A percentile compares a stretch with the other conserved stretches of the same genome.
phyloP scores from a whole-genome alignment of 2,888 invertebrate genomes.

The Gymnosoma rotundatum region DNA sequence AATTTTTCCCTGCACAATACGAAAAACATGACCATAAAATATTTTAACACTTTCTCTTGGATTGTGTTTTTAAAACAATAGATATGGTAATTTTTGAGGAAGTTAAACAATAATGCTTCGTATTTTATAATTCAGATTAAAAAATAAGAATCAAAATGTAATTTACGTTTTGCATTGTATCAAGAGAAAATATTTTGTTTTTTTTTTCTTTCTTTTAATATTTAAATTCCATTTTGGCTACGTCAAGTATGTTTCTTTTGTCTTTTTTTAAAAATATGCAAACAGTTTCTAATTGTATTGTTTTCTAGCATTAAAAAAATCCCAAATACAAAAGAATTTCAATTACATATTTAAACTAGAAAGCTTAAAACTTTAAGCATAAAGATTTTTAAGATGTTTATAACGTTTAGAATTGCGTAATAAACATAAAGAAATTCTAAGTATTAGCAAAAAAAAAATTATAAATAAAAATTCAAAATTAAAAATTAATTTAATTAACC shows the following conservation, averaged over 20 bases:
- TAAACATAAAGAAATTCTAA: too few relatives aligned
- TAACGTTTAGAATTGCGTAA: too few relatives aligned
- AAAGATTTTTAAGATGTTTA: too few relatives aligned
- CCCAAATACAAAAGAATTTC: too few relatives aligned
- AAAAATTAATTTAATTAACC: too few relatives aligned
- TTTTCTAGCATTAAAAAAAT: too few relatives aligned
- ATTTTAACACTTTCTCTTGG: slow-evolving; percentile 45
- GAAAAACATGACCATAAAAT: slow-evolving; percentile 2
- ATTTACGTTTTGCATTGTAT: too few relatives aligned
- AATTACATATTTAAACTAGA: too few relatives aligned
- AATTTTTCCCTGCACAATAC: not conserved
- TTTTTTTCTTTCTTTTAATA: not conserved
- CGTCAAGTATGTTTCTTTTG: not conserved
- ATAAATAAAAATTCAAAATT: too few relatives aligned
- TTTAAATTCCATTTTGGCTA: not conserved
- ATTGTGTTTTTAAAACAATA: slow-evolving; percentile 6
- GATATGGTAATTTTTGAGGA: not conserved
- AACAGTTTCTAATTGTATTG: not conserved
- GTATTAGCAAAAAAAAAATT: too few relatives aligned
- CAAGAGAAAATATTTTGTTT: too few relatives aligned
- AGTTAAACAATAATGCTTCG: slow-evolving; percentile 1
- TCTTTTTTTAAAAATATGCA: not conserved
- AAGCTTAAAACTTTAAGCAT: too few relatives aligned
- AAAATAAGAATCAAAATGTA: not conserved
- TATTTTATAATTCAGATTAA: not conserved